These are phyloP conservation scores for Brachionichthys hirsutus DNA, from an alignment of 2,113 vertebrate genomes.

Conservation along the genomic window DNA sequence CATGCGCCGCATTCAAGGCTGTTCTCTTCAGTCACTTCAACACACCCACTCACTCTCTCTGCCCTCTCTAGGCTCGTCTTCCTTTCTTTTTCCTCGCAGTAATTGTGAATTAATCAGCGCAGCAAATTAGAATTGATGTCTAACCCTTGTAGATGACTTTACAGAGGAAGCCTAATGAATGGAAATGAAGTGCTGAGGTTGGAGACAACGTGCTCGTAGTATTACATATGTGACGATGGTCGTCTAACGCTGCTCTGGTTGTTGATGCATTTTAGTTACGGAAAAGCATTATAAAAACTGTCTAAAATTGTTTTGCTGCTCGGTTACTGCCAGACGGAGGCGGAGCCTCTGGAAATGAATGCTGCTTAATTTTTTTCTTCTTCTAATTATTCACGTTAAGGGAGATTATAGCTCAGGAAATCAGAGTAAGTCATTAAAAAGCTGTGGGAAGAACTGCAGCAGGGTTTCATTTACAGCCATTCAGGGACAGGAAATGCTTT, in stretches of 20 bases:
- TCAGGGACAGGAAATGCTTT: too few relatives aligned
- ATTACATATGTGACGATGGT: slow-evolving; percentile 9
- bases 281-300: too few relatives aligned
- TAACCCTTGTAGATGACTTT: slow-evolving; percentile 61
- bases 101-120: slow-evolving; percentile 71
- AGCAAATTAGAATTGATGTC: slow-evolving; percentile 71
- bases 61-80: slow-evolving; percentile 16
- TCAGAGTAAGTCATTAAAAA: not conserved
- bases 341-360: not conserved
- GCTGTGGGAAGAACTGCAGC: not conserved
- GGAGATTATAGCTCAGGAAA: not conserved
- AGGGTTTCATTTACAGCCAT: not conserved
- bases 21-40: slow-evolving; percentile 12
- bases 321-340: too few relatives aligned
- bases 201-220: slow-evolving; percentile 35
- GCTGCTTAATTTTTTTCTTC: slow-evolving; percentile 4
- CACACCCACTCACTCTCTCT: slow-evolving; percentile 2
- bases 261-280: too few relatives aligned
- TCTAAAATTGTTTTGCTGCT: too few relatives aligned
- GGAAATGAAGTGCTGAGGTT: slow-evolving; percentile 59
- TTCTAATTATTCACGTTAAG: not conserved
- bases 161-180: slow-evolving; percentile 55
- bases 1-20: slow-evolving; percentile 26
- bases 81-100: slow-evolving; percentile 29
- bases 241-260: not conserved